Evolutionary conservation across 2,113 vertebrate species (phyloP).

Genomic region (Sylvietta virens): DNA sequence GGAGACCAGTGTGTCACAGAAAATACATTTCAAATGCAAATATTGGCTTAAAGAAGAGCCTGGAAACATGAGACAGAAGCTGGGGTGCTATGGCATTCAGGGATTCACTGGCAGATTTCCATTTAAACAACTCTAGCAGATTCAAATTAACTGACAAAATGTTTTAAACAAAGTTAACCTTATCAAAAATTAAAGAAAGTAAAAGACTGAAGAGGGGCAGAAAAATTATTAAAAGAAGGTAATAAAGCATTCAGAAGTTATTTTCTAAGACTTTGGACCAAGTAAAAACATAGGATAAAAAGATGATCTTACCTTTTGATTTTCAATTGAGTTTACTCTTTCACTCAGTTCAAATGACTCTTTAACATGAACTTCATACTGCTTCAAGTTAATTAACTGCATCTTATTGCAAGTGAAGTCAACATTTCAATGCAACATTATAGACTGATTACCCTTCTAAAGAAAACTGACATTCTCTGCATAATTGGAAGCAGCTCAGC

Average conservation of each 20-base stretch:
- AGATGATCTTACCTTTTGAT: neutral
- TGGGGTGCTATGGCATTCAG: neutral
- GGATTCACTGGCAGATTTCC: neutral
- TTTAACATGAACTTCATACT: neutral
- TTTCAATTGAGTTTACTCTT: neutral
- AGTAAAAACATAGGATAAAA: neutral
- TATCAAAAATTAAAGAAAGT: neutral
- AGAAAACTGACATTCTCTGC: neutral
- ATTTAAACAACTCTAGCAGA: neutral
- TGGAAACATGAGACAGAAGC: neutral
- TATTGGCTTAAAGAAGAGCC: neutral
- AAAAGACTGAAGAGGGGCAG: neutral
- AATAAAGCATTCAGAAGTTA: neutral
- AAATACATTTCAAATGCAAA: neutral
- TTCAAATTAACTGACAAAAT: neutral
- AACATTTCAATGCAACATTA: neutral
- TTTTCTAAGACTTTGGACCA: neutral
- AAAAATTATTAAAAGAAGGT: neutral
- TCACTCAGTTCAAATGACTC: neutral
- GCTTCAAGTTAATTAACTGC: slow-evolving; percentile 22
- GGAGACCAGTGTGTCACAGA: neutral
- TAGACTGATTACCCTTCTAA: neutral
- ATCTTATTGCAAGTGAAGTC: neutral
- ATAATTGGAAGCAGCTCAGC: neutral
- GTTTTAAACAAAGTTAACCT: neutral